These are phyloP conservation scores for Sarcophaga bullata DNA, from an alignment of 1,140 invertebrate species.

Conservation along the genomic window DNA sequence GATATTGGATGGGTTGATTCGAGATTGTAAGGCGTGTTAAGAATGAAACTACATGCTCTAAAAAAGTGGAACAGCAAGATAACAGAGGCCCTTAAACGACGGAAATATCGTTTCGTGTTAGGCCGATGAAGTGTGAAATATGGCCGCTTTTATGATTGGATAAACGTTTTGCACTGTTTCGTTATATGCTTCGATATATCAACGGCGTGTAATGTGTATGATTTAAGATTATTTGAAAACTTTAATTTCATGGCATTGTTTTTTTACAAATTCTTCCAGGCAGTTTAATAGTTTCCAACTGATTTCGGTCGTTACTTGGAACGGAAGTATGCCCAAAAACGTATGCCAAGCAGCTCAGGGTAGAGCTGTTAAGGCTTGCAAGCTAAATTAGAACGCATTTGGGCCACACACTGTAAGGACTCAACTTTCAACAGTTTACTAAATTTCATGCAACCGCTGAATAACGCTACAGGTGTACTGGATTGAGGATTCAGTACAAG, in stretches of 20 bases:
- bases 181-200: constrained; percentile 91
- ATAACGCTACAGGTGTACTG: constrained; percentile 85
- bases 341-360: constrained; percentile 81
- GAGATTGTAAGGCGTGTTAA: constrained; percentile 74
- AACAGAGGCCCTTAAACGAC: constrained; percentile 82
- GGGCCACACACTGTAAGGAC: constrained; percentile 79
- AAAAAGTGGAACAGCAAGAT: too few species aligned
- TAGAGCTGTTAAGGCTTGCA: constrained; percentile 79
- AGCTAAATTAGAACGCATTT: constrained; percentile 81
- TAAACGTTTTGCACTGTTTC: constrained; percentile 79
- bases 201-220: constrained; percentile 72
- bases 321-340: constrained; percentile 79
- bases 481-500: constrained; percentile 82
- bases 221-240: neutral
- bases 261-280: too few species aligned
- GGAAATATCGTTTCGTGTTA: constrained; percentile 80
- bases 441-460: constrained; percentile 85
- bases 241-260: too few species aligned
- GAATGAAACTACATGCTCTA: constrained; percentile 68
- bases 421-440: constrained; percentile 78
- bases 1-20: constrained; percentile 71
- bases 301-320: constrained; percentile 85
- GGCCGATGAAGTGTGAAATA: constrained; percentile 66
- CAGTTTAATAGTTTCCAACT: constrained; percentile 65
- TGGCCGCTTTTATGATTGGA: constrained; percentile 58